These are phyloP conservation scores for Panulirus ornatus DNA, from an alignment of 1,140 invertebrate species.

Conservation along the genomic window DNA sequence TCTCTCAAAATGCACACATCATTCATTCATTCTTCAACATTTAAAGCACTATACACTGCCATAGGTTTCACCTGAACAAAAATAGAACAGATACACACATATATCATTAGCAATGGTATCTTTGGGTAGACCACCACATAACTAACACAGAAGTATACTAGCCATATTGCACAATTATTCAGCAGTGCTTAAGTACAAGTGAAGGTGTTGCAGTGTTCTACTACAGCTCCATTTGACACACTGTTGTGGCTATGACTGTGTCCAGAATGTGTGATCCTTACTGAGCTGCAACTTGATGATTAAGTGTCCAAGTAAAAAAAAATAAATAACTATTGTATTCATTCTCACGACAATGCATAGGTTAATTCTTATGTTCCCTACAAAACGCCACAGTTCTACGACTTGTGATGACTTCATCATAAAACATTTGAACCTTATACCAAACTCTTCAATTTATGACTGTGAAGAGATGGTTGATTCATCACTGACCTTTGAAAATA, in stretches of 20 bases:
- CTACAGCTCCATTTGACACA: not conserved
- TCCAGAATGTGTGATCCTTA: not conserved
- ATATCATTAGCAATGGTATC: not conserved
- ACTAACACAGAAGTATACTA: not conserved
- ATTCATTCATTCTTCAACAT: not conserved
- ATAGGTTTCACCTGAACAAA: not conserved
- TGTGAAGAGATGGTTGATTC: too few relatives aligned
- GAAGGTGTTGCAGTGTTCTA: not conserved
- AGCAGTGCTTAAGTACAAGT: not conserved
- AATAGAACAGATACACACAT: not conserved
- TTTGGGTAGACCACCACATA: not conserved
- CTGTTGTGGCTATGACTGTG: not conserved
- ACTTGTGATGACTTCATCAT: too few relatives aligned
- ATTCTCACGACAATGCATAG: not conserved
- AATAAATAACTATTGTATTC: not conserved
- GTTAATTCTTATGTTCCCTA: too few relatives aligned
- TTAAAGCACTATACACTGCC: constrained; percentile 1
- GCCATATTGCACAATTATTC: not conserved
- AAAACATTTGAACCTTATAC: too few relatives aligned
- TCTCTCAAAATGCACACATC: not conserved
- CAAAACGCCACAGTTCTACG: too few relatives aligned
- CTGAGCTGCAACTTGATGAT: not conserved
- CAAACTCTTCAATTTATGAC: too few relatives aligned
- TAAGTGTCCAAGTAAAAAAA: not conserved
- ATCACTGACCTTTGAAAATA: too few relatives aligned